A percentile compares a stretch with the other conserved stretches of the same genome.
phyloP scores from a whole-genome alignment of 2,888 invertebrate genomes.

The Brenthis hecate region DNA sequence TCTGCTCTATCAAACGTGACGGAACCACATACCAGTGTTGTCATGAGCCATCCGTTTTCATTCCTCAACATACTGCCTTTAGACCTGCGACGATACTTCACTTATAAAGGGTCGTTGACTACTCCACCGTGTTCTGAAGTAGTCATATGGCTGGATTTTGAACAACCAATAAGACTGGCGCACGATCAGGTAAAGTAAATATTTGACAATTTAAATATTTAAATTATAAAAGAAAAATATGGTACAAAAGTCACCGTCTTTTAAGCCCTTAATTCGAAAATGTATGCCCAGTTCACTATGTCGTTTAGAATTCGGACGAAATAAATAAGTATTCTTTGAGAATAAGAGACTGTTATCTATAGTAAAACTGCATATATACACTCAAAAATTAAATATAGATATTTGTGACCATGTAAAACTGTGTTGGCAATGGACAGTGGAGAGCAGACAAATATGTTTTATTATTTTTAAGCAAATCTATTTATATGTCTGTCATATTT shows the following conservation, averaged over 20 bases:
- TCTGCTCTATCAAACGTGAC: constrained; percentile 80
- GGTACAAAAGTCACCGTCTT: no score
- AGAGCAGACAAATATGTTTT: no score
- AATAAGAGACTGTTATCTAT: no score
- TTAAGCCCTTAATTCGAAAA: no score
- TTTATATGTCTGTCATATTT: background rate
- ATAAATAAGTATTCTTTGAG: no score
- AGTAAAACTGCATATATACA: no score
- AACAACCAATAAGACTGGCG: constrained; percentile 86
- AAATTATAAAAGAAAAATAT: background rate
- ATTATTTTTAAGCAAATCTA: no score
- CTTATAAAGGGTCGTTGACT: constrained; percentile 92
- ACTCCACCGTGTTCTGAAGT: constrained; percentile 93
- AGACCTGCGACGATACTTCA: constrained; percentile 87
- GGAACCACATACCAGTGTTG: constrained; percentile 74
- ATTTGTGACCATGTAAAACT: no score
- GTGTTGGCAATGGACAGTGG: no score
- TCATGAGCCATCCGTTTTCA: constrained; percentile 75
- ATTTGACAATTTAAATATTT: background rate
- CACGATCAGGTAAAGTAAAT: constrained; percentile 82
- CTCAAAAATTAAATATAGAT: no score
- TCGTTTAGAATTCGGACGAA: no score
- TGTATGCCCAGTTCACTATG: no score
- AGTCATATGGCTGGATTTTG: constrained; percentile 93
- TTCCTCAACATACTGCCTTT: constrained; percentile 80